Evolutionary conservation across 2,113 vertebrate species (phyloP).

Genomic region (Todiramphus chloris): DNA sequence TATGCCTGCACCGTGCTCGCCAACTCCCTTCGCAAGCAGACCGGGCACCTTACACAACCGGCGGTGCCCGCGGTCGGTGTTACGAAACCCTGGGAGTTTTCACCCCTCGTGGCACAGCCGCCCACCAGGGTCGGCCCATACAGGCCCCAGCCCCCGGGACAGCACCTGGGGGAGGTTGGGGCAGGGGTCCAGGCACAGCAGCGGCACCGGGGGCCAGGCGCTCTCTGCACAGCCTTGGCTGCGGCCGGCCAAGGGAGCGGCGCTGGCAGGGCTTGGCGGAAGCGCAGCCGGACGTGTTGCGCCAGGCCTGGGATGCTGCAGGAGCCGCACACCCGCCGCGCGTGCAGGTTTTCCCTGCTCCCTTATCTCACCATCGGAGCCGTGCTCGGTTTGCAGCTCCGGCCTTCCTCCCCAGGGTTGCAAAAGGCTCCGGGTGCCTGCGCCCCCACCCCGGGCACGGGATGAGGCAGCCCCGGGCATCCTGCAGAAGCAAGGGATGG

Average conservation of each 20-base stretch:
- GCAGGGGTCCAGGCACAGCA: fast-evolving
- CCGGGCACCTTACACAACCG: neutral
- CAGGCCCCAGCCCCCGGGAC: fast-evolving
- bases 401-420: neutral
- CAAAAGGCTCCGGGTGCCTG: neutral
- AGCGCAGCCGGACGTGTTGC: conserved; percentile 39
- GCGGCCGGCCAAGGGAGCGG: neutral
- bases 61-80: fast-evolving
- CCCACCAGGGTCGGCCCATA: fast-evolving
- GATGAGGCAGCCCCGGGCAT: neutral
- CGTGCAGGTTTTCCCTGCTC: neutral
- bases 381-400: neutral
- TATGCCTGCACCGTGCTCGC: fast-evolving
- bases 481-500: neutral
- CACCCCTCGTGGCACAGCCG: fast-evolving
- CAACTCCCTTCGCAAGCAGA: neutral
- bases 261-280: conserved; percentile 14
- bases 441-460: neutral
- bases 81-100: neutral
- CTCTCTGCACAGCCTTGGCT: neutral
- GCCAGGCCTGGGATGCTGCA: conserved; percentile 27
- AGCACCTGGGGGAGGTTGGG: fast-evolving
- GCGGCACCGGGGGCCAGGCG: fast-evolving
- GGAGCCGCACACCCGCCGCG: neutral
- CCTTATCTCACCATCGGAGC: neutral